These are phyloP conservation scores for Ciconia boyciana DNA, from an alignment of 2,113 vertebrate genomes.

Conservation along the genomic window DNA sequence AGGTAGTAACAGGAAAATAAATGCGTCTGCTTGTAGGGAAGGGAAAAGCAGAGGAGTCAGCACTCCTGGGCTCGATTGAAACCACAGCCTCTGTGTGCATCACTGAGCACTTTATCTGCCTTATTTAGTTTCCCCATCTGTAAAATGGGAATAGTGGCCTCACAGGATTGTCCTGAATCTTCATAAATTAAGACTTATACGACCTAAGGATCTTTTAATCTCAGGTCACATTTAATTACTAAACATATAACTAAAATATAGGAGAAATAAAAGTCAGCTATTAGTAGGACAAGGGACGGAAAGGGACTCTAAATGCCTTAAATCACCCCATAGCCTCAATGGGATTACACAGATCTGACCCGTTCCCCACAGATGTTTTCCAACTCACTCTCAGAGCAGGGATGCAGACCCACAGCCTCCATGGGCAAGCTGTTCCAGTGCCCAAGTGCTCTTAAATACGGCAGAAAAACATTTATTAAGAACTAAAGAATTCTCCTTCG, in stretches of 20 bases:
- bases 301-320: neutral
- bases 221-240: neutral
- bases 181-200: neutral
- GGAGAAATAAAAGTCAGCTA: neutral
- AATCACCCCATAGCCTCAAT: neutral
- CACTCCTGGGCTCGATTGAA: neutral
- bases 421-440: neutral
- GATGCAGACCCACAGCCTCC: neutral
- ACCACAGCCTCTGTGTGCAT: neutral
- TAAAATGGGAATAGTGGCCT: neutral
- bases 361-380: neutral
- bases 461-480: neutral
- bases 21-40: neutral
- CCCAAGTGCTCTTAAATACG: neutral
- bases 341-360: accelerated
- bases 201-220: neutral
- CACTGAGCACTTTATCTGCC: neutral
- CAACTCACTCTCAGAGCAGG: no score
- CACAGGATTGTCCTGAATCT: neutral
- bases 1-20: neutral
- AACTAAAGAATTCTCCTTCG: neutral
- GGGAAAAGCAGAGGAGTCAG: neutral
- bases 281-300: neutral
- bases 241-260: neutral
- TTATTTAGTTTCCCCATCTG: neutral